These are phyloP conservation scores for Colinus virginianus DNA, from an alignment of 2,113 vertebrate genomes.

Conservation along the genomic window DNA sequence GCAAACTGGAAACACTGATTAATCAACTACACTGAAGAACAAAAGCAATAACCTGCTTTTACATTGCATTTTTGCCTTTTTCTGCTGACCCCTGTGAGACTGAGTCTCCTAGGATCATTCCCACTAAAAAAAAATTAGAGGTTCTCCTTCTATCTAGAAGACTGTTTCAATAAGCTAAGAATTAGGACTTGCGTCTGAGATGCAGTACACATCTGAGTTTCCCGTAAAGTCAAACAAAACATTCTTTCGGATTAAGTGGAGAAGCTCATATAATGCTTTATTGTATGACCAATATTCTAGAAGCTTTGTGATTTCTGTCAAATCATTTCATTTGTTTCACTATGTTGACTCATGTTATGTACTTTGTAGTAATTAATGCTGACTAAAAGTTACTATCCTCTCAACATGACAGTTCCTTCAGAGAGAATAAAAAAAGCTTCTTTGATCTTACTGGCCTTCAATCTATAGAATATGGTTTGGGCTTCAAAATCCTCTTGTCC, in stretches of 20 bases:
- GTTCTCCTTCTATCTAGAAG: neutral
- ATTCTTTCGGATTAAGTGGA: neutral
- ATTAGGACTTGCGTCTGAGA: neutral
- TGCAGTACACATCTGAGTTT: neutral
- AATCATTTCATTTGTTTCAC: rapidly evolving
- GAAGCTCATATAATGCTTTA: rapidly evolving
- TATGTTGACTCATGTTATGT: neutral
- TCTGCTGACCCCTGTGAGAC: neutral
- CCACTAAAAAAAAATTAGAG: neutral
- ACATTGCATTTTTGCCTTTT: neutral
- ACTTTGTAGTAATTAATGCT: neutral
- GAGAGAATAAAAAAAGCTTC: neutral
- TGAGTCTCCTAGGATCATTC: neutral
- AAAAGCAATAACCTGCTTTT: neutral
- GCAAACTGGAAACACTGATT: neutral
- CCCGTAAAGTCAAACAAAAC: neutral
- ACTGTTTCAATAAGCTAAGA: neutral
- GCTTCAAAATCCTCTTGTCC: neutral
- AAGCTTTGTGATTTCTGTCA: neutral
- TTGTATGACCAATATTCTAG: neutral
- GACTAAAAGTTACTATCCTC: neutral
- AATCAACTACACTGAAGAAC: neutral
- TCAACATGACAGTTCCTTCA: neutral
- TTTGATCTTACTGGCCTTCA: neutral
- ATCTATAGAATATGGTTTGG: neutral